These are phyloP conservation scores for Halictus rubicundus DNA, from an alignment of 1,140 invertebrate species.

Conservation along the genomic window DNA sequence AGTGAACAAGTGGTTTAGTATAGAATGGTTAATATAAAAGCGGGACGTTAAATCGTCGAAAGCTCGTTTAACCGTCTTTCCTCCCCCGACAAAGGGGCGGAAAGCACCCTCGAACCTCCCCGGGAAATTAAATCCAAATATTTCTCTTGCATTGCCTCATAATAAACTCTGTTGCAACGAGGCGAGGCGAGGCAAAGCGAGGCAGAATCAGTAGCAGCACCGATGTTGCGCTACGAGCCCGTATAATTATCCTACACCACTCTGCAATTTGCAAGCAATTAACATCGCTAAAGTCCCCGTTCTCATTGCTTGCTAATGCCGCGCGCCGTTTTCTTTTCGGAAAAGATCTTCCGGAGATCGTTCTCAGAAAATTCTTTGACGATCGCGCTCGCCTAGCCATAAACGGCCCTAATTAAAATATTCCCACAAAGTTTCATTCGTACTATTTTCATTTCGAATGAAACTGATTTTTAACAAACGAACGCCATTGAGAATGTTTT, in stretches of 20 bases:
- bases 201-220: constrained; percentile 5
- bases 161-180: constrained; percentile 4
- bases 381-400: no score
- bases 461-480: no score
- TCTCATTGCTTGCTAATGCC: background rate
- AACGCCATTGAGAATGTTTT: no score
- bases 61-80: no score
- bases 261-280: constrained; percentile 28
- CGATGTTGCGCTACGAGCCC: background rate
- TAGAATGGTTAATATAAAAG: no score
- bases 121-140: constrained; percentile 17
- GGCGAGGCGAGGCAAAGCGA: background rate
- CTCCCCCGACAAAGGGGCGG: no score
- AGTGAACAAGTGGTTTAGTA: no score
- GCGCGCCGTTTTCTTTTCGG: background rate
- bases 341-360: background rate
- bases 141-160: constrained; percentile 2
- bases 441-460: no score
- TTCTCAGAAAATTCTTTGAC: background rate
- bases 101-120: no score
- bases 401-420: no score
- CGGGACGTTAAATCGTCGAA: no score
- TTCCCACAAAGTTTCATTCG: no score
- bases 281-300: constrained; percentile 1
- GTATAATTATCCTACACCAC: constrained; percentile 23